These are phyloP conservation scores for Fregata magnificens DNA, from an alignment of 2,113 vertebrate genomes.

Conservation along the genomic window DNA sequence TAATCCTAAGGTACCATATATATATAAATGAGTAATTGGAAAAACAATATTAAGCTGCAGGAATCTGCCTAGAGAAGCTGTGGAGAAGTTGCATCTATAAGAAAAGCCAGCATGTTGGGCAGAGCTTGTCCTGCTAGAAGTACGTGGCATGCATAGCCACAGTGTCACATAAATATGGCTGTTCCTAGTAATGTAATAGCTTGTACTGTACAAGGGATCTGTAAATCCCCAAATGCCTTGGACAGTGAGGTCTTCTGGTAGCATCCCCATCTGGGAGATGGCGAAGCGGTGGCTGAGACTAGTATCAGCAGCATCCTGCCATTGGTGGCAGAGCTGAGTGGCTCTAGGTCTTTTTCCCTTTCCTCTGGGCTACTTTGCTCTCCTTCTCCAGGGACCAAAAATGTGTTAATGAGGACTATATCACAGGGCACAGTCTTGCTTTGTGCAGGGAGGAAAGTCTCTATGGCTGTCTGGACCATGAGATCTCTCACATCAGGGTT, in stretches of 20 bases:
- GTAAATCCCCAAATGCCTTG: not conserved
- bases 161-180: not conserved
- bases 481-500: not conserved
- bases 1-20: not conserved
- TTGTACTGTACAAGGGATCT: not conserved
- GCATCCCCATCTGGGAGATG: not conserved
- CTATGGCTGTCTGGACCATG: not conserved
- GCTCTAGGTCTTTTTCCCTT: not conserved
- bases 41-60: not conserved
- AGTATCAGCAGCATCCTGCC: not conserved
- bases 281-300: not conserved
- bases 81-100: not conserved
- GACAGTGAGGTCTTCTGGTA: not conserved
- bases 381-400: not conserved
- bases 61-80: not conserved
- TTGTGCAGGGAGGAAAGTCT: not conserved
- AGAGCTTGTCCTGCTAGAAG: not conserved
- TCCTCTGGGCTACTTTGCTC: not conserved
- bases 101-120: not conserved
- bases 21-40: not conserved
- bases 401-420: not conserved
- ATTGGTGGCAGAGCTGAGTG: not conserved
- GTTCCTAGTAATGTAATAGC: not conserved
- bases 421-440: not conserved
- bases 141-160: not conserved